phyloP scores from a whole-genome alignment of 92 coral and sea anemone genomes.

The Siderastrea siderea region DNA sequence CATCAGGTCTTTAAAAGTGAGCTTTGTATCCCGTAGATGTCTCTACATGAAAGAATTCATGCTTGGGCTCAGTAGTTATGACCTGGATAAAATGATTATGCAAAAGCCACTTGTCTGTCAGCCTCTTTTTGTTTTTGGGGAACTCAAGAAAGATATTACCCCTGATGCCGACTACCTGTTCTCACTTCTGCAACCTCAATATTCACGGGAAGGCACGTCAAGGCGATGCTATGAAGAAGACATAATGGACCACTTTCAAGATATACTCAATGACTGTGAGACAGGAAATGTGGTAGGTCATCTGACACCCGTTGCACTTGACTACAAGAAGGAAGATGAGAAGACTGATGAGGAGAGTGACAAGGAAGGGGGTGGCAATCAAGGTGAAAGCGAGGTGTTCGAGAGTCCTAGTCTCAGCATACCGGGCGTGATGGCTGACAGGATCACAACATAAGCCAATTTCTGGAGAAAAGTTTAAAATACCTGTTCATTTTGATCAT shows the following conservation, averaged over 20 bases:
- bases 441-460: constrained; percentile 76
- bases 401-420: constrained; percentile 58
- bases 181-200: constrained; percentile 53
- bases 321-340: constrained; percentile 8
- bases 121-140: constrained; percentile 68
- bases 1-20: constrained; percentile 58
- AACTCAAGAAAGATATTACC: constrained; percentile 37
- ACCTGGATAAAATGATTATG: constrained; percentile 60
- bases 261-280: constrained; percentile 56
- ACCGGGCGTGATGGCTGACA: constrained; percentile 75
- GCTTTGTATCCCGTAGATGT: constrained; percentile 62
- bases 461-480: constrained; percentile 51
- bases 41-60: constrained; percentile 71
- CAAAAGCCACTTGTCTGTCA: constrained; percentile 51
- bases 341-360: background rate
- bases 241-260: constrained; percentile 66
- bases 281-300: constrained; percentile 50
- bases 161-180: constrained; percentile 71
- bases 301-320: constrained; percentile 32
- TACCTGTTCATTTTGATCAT: constrained; percentile 70
- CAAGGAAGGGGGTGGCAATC: background rate
- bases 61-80: constrained; percentile 58
- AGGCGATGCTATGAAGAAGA: constrained; percentile 50
- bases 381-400: background rate
- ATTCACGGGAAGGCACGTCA: constrained; percentile 61